These are phyloP conservation scores for Batillaria attramentaria DNA, from an alignment of 1,140 invertebrate species.

Conservation along the genomic window DNA sequence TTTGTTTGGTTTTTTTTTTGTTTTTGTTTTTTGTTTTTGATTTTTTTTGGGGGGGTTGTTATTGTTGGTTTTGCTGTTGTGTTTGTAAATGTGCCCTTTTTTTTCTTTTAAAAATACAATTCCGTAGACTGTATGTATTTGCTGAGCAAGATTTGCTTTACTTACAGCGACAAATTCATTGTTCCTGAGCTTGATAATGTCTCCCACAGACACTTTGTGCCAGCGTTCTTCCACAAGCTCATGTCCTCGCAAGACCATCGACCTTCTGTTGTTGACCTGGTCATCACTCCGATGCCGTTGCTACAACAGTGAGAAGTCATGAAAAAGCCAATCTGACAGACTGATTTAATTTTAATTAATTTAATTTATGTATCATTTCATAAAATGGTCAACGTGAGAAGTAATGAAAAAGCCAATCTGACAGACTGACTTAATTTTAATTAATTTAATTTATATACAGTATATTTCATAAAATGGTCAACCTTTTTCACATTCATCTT, in stretches of 20 bases:
- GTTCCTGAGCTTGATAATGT: constrained; percentile 88
- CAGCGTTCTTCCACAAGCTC: constrained; percentile 90
- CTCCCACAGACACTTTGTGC: constrained; percentile 90
- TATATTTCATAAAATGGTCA: too few relatives aligned
- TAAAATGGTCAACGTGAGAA: too few relatives aligned
- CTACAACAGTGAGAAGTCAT: constrained; percentile 44
- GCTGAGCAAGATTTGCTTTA: constrained; percentile 14
- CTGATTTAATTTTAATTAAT: not conserved
- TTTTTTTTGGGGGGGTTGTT: too few relatives aligned
- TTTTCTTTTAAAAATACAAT: not conserved
- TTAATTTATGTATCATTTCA: too few relatives aligned
- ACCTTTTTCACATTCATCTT: too few relatives aligned
- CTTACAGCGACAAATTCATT: constrained; percentile 71
- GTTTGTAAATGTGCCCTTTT: not conserved
- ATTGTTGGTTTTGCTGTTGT: too few relatives aligned
- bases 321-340: not conserved
- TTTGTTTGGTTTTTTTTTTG: too few relatives aligned
- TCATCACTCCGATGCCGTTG: constrained; percentile 70
- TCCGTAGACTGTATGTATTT: not conserved
- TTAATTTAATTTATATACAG: too few relatives aligned
- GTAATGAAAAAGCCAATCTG: too few relatives aligned
- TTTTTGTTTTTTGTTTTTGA: too few relatives aligned
- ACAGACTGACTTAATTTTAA: too few relatives aligned
- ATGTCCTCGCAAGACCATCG: constrained; percentile 75
- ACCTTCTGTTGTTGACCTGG: constrained; percentile 69